phyloP scores from a whole-genome alignment of 2,113 vertebrate species.

The Cairina moschata region DNA sequence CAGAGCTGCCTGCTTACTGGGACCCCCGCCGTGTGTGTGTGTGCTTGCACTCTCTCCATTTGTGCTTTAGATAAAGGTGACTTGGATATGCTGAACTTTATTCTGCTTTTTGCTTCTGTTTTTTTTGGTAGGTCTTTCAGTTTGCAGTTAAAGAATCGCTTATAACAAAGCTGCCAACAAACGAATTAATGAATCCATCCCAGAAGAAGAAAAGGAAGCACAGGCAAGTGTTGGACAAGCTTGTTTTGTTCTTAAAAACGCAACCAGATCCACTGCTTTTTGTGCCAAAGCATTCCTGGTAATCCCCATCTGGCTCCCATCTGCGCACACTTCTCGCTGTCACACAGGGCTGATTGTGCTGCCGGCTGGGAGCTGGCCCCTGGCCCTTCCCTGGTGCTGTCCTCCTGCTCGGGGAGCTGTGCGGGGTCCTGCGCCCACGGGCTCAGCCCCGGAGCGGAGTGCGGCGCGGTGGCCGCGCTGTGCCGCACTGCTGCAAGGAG shows the following conservation, averaged over 20 bases:
- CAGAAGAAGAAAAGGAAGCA: constrained; percentile 99
- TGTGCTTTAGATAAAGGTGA: not conserved
- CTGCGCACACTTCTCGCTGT: not conserved
- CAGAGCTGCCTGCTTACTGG: not conserved
- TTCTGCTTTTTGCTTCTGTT: not conserved
- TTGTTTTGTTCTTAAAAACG: constrained; percentile 51
- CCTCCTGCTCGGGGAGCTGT: not conserved
- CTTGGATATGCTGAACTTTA: not conserved
- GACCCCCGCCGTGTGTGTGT: not conserved
- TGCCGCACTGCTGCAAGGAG: rapidly evolving
- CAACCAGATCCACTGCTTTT: constrained; percentile 8
- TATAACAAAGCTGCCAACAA: constrained; percentile 89
- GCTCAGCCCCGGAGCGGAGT: rapidly evolving
- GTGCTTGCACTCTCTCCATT: not conserved
- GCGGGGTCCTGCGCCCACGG: not conserved
- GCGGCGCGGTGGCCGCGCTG: not conserved
- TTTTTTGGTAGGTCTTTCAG: constrained; percentile 88
- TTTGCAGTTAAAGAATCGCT: constrained; percentile 95
- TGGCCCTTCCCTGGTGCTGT: not conserved
- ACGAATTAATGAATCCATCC: constrained; percentile 90
- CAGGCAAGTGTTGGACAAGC: constrained; percentile 79
- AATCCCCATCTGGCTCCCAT: constrained; percentile 63
- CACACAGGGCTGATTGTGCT: not conserved
- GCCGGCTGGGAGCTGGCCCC: not conserved
- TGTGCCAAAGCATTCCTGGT: constrained; percentile 33